phyloP scores from a whole-genome alignment of 2,797 vertebrate genomes.

The Esox lucius region DNA sequence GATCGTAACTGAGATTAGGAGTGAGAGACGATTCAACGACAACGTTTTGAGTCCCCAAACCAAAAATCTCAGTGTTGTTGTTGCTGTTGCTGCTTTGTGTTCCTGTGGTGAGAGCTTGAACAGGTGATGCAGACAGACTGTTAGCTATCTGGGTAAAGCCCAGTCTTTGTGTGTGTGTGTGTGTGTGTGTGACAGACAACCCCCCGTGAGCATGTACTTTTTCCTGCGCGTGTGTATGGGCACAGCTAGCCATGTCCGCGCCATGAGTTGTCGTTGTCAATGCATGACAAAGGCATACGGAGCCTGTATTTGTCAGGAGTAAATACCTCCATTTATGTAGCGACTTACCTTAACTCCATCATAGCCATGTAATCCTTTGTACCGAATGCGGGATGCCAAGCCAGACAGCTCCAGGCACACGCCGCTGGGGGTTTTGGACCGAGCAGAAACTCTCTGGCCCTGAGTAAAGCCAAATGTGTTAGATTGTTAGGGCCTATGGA shows the following conservation, averaged over 20 bases:
- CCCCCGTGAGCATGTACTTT: too few relatives aligned
- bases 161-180: slow-evolving; percentile 12
- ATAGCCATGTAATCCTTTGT: neutral
- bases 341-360: neutral
- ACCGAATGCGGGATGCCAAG: too few relatives aligned
- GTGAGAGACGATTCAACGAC: too few relatives aligned
- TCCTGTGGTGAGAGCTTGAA: slow-evolving; percentile 24
- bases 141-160: slow-evolving; percentile 44
- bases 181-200: neutral
- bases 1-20: too few relatives aligned
- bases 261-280: neutral
- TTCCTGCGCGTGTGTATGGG: neutral
- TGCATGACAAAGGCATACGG: neutral
- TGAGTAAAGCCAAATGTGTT: neutral
- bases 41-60: too few relatives aligned
- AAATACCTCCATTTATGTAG: neutral
- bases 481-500: neutral
- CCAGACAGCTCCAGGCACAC: too few relatives aligned
- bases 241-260: neutral
- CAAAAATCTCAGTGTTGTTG: too few relatives aligned
- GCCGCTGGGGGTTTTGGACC: neutral
- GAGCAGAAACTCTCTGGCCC: neutral
- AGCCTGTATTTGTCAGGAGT: neutral
- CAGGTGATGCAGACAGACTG: slow-evolving; percentile 63
- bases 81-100: too few relatives aligned